Evolutionary conservation across 23 tunicate genomes (phyloP).

Genomic region (Botrylloides violaceus): DNA sequence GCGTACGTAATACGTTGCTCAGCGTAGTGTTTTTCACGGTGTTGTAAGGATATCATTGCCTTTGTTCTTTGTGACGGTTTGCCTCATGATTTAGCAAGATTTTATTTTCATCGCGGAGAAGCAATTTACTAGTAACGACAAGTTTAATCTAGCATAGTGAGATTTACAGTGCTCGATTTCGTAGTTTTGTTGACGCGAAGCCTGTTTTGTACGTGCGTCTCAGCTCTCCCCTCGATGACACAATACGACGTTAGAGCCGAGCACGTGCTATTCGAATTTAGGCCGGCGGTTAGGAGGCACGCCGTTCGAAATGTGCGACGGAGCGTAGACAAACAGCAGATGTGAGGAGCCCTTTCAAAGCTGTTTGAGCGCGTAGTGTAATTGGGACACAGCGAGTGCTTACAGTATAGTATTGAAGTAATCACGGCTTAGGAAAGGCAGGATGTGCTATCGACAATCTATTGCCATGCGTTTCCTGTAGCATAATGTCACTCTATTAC

Average conservation of each 20-base stretch:
- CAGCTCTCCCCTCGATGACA: constrained; percentile 20
- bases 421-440: background rate
- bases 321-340: background rate
- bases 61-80: too few species aligned
- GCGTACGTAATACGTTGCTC: too few species aligned
- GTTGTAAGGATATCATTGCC: too few species aligned
- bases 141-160: too few species aligned
- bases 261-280: constrained; percentile 12
- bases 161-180: background rate
- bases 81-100: too few species aligned
- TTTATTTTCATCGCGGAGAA: too few species aligned
- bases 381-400: constrained; percentile 1
- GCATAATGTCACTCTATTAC: background rate
- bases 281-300: constrained; percentile 28
- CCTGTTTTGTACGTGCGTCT: constrained; percentile 24
- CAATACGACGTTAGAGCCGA: constrained; percentile 6
- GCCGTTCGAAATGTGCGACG: constrained; percentile 14
- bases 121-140: too few species aligned
- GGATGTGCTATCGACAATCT: constrained; percentile 3
- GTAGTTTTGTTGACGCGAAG: constrained; percentile 21
- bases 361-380: background rate
- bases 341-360: background rate
- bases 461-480: background rate
- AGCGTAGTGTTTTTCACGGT: too few species aligned
- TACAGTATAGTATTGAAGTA: background rate